These are phyloP conservation scores for Dichetophora obliterata DNA, from an alignment of 2,888 invertebrate genomes.

Conservation along the genomic window DNA sequence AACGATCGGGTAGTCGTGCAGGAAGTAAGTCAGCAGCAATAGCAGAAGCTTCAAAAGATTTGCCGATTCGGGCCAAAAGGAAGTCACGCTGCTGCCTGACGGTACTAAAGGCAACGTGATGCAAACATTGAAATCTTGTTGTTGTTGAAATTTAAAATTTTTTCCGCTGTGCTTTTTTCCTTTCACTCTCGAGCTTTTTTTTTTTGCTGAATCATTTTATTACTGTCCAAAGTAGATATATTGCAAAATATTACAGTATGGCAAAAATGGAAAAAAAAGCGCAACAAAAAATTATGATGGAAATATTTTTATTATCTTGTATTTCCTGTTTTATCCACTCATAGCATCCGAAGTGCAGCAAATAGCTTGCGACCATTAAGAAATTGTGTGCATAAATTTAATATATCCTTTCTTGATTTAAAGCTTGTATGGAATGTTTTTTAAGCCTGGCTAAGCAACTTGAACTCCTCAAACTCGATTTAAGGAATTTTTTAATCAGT, in stretches of 20 bases:
- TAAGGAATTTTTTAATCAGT: no score
- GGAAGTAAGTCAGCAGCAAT: not conserved
- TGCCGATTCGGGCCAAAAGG: constrained; percentile 39
- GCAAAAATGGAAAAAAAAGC: not conserved
- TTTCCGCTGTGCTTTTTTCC: not conserved
- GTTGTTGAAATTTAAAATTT: not conserved
- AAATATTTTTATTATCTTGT: constrained; percentile 14
- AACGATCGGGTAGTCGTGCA: not conserved
- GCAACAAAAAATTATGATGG: constrained; percentile 11
- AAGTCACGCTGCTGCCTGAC: constrained; percentile 40
- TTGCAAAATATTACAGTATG: constrained; percentile 42
- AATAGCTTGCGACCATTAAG: not conserved
- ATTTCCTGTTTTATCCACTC: not conserved
- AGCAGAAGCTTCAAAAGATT: not conserved
- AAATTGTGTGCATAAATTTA: constrained; percentile 14
- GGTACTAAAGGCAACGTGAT: constrained; percentile 19
- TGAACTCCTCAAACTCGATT: not conserved
- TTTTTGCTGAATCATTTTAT: not conserved
- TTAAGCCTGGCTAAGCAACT: not conserved
- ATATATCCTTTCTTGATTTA: not conserved
- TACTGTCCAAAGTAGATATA: constrained; percentile 34
- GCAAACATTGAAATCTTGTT: constrained; percentile 15
- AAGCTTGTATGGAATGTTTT: no score
- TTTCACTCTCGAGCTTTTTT: not conserved
- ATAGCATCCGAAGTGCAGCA: constrained; percentile 8